phyloP scores from a whole-genome alignment of 2,113 vertebrate species.

The Miniopterus natalensis region DNA sequence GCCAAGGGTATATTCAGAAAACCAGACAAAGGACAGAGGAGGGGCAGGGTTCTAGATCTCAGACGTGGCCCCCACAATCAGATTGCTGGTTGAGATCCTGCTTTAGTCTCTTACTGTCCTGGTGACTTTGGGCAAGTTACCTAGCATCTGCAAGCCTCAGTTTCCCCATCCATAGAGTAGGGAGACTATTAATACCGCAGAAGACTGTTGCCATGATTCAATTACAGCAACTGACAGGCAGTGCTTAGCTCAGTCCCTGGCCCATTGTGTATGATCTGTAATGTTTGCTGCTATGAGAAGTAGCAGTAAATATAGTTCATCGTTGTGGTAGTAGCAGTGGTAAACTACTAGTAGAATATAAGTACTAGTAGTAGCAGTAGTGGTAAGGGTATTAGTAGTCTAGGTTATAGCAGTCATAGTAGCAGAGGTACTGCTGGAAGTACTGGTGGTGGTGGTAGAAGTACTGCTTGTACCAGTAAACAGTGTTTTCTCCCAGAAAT shows the following conservation, averaged over 20 bases:
- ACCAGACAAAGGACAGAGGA: not conserved
- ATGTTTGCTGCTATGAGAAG: not conserved
- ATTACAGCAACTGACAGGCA: rapidly evolving
- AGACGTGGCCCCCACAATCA: rapidly evolving
- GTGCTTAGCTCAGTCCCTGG: not conserved
- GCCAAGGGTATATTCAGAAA: not conserved
- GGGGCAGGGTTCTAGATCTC: not conserved
- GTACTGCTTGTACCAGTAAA: too few relatives aligned
- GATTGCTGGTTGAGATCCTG: not conserved
- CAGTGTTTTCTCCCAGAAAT: not conserved
- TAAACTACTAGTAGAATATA: not conserved
- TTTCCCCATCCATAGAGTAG: not conserved
- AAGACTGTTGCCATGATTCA: too few relatives aligned
- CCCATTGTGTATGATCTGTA: rapidly evolving
- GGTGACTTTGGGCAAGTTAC: not conserved
- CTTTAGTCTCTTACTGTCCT: not conserved
- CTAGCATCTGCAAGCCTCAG: not conserved
- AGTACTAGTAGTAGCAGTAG: not conserved
- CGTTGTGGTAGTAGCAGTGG: rapidly evolving
- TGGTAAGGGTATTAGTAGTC: too few relatives aligned
- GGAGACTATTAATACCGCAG: not conserved
- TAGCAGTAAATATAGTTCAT: rapidly evolving
- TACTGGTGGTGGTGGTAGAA: too few relatives aligned
- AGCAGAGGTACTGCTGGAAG: not conserved
- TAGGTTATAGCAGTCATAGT: not conserved